Evolutionary conservation across 2,888 invertebrate genomes (phyloP), one percentile per base, ranked within the genome.

Genomic region (Phortica magna): DNA sequence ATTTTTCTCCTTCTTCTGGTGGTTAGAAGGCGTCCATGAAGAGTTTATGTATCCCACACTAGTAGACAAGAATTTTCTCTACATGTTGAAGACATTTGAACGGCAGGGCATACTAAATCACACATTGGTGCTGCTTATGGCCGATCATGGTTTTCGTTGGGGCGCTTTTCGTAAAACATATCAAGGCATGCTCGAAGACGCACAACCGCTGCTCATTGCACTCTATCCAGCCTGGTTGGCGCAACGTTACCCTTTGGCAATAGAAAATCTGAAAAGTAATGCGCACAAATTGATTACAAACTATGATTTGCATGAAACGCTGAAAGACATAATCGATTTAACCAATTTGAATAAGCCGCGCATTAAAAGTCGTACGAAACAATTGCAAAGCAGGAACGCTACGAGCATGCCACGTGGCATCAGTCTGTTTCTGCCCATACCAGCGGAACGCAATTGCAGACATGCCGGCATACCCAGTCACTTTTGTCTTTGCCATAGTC

Each of bases 111-210:
- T 86, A 0, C 91, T 97, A 68, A 93, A 96, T 67, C 93, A 94
- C 39, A 96, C 96, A 0, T 93, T 95, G 55, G 83, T 96, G 3
- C 92, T 97, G 64, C 89, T 96, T 10, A 93, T 97, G 92, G 97
- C 97, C 89, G 98, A 98, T 89, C 98, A 98, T 88, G 98, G 98
- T 0, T 95, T 97, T 74, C 93, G 98, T 77, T 97, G 95, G 94
- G 97, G 97, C 0, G 93, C 93, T 3, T 96, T 96, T 81, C 93
- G 97, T 10, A 76, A 80, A 31, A 97, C 97, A 0, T 95, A 95
- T 90, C 96, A 97, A 91, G 96, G 96, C 3, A 93, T 95, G 85
- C 92, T 97, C 82, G 98, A 98, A 90, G 98, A 97, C 89, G 94
- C 97, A 74, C 93, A 97, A 75, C 98, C 98, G 0, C 94, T 97